Conservation (phyloP, 2,113 vertebrate genomes). For the Perognathus longimembris region DNA sequence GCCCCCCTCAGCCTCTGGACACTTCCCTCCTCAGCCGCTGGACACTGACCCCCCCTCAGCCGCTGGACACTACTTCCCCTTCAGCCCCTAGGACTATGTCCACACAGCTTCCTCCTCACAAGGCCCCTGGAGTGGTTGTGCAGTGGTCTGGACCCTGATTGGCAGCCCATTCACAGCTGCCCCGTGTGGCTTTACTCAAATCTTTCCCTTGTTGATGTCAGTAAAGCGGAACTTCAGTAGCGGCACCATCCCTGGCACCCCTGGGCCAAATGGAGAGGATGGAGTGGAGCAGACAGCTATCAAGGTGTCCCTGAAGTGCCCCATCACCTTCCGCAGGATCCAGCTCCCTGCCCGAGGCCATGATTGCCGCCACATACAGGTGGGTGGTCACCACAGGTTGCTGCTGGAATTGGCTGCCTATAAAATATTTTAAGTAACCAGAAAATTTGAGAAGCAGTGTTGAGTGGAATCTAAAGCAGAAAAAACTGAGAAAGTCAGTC, state of each 20-base stretch:
- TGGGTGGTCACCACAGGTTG: slow-evolving; percentile 61
- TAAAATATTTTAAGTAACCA: not conserved
- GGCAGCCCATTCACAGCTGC: not conserved
- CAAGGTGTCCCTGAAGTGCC: slow-evolving; percentile 97
- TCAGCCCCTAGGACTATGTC: not conserved
- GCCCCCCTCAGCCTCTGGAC: not conserved
- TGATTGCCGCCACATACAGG: slow-evolving; percentile 97
- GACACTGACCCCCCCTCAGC: rapidly evolving
- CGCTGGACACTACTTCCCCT: too few species aligned
- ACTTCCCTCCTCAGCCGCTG: not conserved
- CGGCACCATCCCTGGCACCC: slow-evolving; percentile 94
- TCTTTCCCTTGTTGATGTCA: not conserved
- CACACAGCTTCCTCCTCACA: too few species aligned
- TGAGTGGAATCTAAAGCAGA: not conserved
- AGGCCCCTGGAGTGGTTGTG: not conserved
- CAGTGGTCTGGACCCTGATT: not conserved
- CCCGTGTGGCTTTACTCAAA: rapidly evolving
- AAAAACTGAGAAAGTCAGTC: not conserved
- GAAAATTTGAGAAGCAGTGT: not conserved
- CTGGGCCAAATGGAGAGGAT: slow-evolving; percentile 95
- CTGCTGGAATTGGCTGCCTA: too few species aligned
- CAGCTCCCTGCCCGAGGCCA: slow-evolving; percentile 97
- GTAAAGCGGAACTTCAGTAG: slow-evolving; percentile 98
- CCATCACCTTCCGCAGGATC: slow-evolving; percentile 97
- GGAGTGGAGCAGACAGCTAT: slow-evolving; percentile 98